Base-by-base conservation (phyloP, 2,797 vertebrate genomes). In the Cottoperca gobio region DNA sequence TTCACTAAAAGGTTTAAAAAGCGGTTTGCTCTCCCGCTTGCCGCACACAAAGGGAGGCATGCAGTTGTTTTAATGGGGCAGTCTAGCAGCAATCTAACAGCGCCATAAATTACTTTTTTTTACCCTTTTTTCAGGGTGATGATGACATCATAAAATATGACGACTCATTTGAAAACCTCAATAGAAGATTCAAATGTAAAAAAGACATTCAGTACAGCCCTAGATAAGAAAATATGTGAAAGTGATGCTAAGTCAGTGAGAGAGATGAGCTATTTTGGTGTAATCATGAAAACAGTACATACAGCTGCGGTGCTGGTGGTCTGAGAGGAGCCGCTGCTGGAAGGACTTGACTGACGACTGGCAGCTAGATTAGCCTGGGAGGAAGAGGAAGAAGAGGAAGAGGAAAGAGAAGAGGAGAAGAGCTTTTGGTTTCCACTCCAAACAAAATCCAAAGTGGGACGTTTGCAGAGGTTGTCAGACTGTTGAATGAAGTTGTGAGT, bases 261-360 rank as follows among this genome's bases (percentile, higher is more conserved):
- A 17, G 4, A 52, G 2, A 13, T 60, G 40, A 10, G 39, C 14
- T 4, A 42, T 37, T 16, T 17, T 12, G 37, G 1, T 33, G 42
- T 23, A 55, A 31, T 11, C 17, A 26, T 4, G 5, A 10, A 8
- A 24, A 12, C 8, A 12, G 21, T 8, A 76, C 90, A 0, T 89
- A 93, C 92, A 50, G 91, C 63, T 7, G 96, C 95, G 66, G 96
- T 95, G 88, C 95, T 93, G 60, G 95, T 94, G 91, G 96, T 96
- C 79, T 97, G 97, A 14, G 96, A 93, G 0, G 95, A 93, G 87
- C 95, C 96, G 73, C 95, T 95, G 93, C 94, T 97, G 66, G 97
- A 97, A n/a, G 97, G 97, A 91, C 95, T 97, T 26, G 97, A 96
- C 90, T 99, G 98, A 58, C 97, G 96, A 68, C 96, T 97, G 78